Percentiles rank a stretch among this genome's conserved stretches.
phyloP scores from a whole-genome alignment of 2,888 invertebrate genomes.

The Leucania comma region DNA sequence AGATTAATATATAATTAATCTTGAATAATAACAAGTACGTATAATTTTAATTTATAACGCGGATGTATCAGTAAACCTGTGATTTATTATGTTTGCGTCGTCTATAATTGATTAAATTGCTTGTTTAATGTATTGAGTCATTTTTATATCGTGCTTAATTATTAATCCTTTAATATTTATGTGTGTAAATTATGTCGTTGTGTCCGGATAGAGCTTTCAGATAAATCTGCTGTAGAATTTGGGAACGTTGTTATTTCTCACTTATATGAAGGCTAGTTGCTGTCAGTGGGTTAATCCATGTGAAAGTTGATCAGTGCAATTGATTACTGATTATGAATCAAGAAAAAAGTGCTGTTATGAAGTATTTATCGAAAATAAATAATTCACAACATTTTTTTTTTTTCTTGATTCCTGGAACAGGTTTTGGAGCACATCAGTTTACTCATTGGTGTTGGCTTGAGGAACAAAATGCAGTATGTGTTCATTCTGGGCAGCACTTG shows the following conservation, averaged over 20 bases:
- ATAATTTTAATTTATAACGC: slow-evolving; percentile 60
- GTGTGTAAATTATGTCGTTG: background rate
- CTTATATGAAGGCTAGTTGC: too few relatives aligned
- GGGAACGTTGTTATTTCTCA: background rate
- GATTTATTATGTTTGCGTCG: slow-evolving; percentile 58
- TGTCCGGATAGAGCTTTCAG: background rate
- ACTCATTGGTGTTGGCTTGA: too few relatives aligned
- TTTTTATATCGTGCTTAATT: slow-evolving; percentile 51
- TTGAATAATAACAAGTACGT: slow-evolving; percentile 43
- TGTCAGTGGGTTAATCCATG: too few relatives aligned
- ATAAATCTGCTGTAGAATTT: background rate
- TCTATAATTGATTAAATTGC: slow-evolving; percentile 52
- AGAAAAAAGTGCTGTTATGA: too few relatives aligned
- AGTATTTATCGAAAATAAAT: too few relatives aligned
- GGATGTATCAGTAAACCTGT: slow-evolving; percentile 59
- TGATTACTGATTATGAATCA: too few relatives aligned
- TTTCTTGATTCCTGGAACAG: too few relatives aligned
- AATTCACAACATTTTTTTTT: too few relatives aligned
- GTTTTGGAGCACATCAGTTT: too few relatives aligned
- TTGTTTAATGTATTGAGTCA: slow-evolving; percentile 47
- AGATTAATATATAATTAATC: slow-evolving; percentile 51
- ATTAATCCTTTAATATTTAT: slow-evolving; percentile 40
- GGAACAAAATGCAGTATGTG: too few relatives aligned
- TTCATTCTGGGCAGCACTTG: too few relatives aligned
- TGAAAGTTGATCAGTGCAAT: too few relatives aligned